Evolutionary conservation across 2,888 invertebrate species (phyloP).

Genomic region (Leptarthrus brevirostris): DNA sequence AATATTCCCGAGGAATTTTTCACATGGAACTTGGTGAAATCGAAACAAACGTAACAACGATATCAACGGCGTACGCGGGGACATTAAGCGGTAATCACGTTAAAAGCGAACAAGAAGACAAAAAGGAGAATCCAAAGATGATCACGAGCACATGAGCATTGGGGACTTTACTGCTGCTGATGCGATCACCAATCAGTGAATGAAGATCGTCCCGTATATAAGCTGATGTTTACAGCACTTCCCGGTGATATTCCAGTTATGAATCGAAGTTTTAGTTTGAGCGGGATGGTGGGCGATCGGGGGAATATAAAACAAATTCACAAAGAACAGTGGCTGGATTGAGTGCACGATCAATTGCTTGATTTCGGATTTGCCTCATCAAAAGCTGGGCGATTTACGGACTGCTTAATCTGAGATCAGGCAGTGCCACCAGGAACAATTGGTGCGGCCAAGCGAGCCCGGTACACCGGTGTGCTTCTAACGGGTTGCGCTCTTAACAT

Average conservation of each 20-base stretch:
- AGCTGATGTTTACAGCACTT: background rate
- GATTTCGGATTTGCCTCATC: background rate
- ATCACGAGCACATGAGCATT: slow-evolving; percentile 11
- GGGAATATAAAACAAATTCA: background rate
- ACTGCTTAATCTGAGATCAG: slow-evolving; percentile 9
- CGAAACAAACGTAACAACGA: background rate
- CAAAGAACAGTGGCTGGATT: background rate
- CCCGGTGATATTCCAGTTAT: slow-evolving; percentile 29
- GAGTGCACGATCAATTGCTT: background rate
- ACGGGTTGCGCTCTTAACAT: slow-evolving; percentile 7
- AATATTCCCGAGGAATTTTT: slow-evolving; percentile 24
- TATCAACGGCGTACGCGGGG: background rate
- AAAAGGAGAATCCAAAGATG: background rate
- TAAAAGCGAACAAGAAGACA: background rate
- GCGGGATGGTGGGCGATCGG: background rate
- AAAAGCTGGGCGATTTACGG: slow-evolving; percentile 34
- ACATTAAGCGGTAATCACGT: background rate
- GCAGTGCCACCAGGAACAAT: background rate
- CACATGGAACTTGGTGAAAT: slow-evolving; percentile 26
- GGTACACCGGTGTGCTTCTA: background rate
- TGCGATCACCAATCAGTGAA: slow-evolving; percentile 21
- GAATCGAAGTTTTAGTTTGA: background rate
- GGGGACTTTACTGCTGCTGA: background rate
- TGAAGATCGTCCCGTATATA: background rate
- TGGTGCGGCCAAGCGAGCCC: slow-evolving; percentile 4